Base-by-base conservation (phyloP, 1,140 invertebrate species). In the Chrysopa pallens region DNA sequence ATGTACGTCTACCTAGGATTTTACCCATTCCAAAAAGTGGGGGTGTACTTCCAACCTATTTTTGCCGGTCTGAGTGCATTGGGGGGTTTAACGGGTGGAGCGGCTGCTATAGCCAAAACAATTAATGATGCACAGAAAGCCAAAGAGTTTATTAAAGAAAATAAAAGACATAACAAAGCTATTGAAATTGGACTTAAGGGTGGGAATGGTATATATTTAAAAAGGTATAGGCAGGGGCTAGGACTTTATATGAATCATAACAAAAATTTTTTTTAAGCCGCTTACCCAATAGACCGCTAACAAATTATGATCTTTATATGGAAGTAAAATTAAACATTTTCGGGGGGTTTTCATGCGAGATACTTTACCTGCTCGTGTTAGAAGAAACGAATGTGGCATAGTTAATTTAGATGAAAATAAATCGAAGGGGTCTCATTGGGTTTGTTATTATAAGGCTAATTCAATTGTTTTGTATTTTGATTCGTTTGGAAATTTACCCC, bases 401-500 rank as follows among this genome's bases (percentile, higher is more conserved):
- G 17, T 58, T 31, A 61, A 58, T 48, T 50, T 56, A 43, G 56
- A 61, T 49, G 38, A 40, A 38, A 42, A 37, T 14, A 40, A 50
- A 15, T 50, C 50, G 42, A 8, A 29, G 39, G 52, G 58, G 38
- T 56, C 57, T 37, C 55, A 60, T 52, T 60, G 57, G 57, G 54
- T 58, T 49, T 52, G 53, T 23, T 57, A 57, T 44, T 51, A 47
- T 36, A 56, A 60, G 47, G 29, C 42, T 31, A 40, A 45, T 31
- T 47, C 50, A 44, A 48, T 40, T 17, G 42, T 47, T 6, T 12
- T 42, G 2, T 52, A 52, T 45, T 51, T 47, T 42, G 51, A 59
- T 50, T 56, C 55, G 44, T 58, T 46, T 52, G 54, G 55, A 27
- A 47, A 60, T 44, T 45, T 60, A 33, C 43, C 45, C 50, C 56